phyloP scores from a whole-genome alignment of 2,888 invertebrate genomes.

The Hirtodrosophila confusa region DNA sequence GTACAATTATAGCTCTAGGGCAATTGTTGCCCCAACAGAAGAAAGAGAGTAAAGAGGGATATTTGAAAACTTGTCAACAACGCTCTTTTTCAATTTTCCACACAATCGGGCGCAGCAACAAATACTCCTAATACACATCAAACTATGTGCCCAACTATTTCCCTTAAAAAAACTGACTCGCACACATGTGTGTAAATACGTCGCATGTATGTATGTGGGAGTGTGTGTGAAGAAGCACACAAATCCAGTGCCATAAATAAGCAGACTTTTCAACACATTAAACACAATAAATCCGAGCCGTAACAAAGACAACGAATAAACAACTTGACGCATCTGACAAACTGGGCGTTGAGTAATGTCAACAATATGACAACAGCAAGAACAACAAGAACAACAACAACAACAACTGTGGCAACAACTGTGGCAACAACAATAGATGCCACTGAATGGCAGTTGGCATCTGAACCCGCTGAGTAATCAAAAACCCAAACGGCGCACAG shows the following conservation, averaged over 20 bases:
- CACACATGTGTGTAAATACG: background rate
- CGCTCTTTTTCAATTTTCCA: constrained; percentile 67
- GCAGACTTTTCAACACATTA: constrained; percentile 80
- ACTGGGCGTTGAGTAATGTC: constrained; percentile 64
- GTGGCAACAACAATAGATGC: constrained; percentile 29
- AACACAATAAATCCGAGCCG: constrained; percentile 74
- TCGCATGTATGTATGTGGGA: background rate
- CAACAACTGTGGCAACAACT: constrained; percentile 1
- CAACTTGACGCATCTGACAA: constrained; percentile 67
- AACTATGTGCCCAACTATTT: constrained; percentile 61
- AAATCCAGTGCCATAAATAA: constrained; percentile 66
- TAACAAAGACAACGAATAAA: constrained; percentile 61
- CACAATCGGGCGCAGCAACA: constrained; percentile 62
- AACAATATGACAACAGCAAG: constrained; percentile 41
- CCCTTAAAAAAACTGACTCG: constrained; percentile 2
- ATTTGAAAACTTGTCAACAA: constrained; percentile 27
- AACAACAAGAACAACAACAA: constrained; percentile 1
- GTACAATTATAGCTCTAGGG: constrained; percentile 16
- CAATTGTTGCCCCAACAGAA: constrained; percentile 22
- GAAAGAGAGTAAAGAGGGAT: background rate
- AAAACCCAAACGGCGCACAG: constrained; percentile 39
- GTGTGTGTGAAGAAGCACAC: background rate
- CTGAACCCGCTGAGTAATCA: constrained; percentile 55
- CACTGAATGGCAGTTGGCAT: constrained; percentile 39
- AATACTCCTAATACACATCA: constrained; percentile 10